Percentiles rank a stretch among this genome's conserved stretches.
These are phyloP conservation scores for Aurelia sp. DNA, from an alignment of 30 jellyfish, hydroid and myxozoan genomes.

Conservation along the genomic window DNA sequence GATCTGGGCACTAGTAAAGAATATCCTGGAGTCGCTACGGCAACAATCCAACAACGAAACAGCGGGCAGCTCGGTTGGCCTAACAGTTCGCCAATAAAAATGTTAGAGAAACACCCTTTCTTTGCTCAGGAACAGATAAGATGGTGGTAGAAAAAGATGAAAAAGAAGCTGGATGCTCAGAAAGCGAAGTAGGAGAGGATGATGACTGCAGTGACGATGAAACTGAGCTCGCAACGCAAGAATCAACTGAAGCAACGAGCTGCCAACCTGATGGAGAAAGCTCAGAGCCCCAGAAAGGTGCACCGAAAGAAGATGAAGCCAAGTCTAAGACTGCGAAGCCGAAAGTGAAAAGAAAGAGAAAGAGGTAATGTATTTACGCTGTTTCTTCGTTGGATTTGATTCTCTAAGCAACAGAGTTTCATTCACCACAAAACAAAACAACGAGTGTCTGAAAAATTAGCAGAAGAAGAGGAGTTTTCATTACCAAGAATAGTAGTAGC, in stretches of 20 bases:
- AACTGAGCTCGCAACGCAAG: conserved; percentile 41
- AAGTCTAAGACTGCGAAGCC: conserved; percentile 46
- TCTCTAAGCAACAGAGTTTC: too few species aligned
- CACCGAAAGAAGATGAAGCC: background rate
- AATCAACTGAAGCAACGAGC: conserved; percentile 11
- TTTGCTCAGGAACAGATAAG: background rate
- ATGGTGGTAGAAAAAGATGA: conserved; percentile 54
- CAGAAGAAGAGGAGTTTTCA: too few species aligned
- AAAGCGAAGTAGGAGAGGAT: conserved; percentile 56
- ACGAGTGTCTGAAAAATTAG: too few species aligned
- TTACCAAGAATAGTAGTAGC: too few species aligned
- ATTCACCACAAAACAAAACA: too few species aligned
- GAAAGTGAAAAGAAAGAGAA: conserved; percentile 44
- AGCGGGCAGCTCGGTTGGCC: background rate
- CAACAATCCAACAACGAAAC: conserved; percentile 15
- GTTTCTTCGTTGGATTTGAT: background rate
- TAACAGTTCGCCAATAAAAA: background rate
- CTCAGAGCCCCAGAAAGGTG: background rate
- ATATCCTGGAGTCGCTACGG: conserved; percentile 21
- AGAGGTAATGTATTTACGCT: conserved; percentile 15
- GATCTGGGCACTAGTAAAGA: conserved; percentile 27
- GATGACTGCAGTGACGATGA: conserved; percentile 60
- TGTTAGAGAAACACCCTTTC: background rate
- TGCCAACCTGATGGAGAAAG: background rate
- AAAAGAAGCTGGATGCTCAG: conserved; percentile 51